Evolutionary conservation across 2,797 vertebrate species (phyloP).

Genomic region (Spondyliosoma cantharus): DNA sequence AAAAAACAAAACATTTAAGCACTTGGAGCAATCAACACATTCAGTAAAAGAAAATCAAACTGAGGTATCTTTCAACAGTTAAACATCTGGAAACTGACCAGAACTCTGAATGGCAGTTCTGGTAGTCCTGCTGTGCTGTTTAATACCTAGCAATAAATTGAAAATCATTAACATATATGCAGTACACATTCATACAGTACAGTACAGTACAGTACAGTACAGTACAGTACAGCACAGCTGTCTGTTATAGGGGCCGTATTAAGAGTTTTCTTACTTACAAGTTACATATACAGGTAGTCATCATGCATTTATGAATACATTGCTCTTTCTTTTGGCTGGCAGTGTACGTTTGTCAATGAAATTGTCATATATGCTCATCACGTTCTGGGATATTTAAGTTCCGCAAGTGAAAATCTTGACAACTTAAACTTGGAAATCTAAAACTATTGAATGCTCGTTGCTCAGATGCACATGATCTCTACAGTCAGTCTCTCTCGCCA

Average conservation of each 20-base stretch:
- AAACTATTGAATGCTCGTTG: not conserved
- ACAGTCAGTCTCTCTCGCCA: not conserved
- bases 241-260: not conserved
- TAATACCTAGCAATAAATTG: not conserved
- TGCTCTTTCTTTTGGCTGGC: constrained; percentile 20
- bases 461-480: not conserved
- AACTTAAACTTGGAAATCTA: not conserved
- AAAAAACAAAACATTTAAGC: not conserved
- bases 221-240: not conserved
- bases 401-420: not conserved
- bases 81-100: not conserved
- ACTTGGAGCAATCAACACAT: not conserved
- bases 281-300: not conserved
- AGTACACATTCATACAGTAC: not conserved
- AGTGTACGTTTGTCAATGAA: constrained; percentile 28
- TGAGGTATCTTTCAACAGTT: not conserved
- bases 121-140: not conserved
- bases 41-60: not conserved
- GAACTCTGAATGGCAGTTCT: not conserved
- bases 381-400: not conserved
- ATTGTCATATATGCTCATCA: not conserved
- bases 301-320: not conserved
- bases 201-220: not conserved
- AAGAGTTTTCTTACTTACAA: not conserved
- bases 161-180: not conserved